Evolutionary conservation across 2,888 invertebrate genomes (phyloP).

Genomic region (Acanthacorydalis orientalis): DNA sequence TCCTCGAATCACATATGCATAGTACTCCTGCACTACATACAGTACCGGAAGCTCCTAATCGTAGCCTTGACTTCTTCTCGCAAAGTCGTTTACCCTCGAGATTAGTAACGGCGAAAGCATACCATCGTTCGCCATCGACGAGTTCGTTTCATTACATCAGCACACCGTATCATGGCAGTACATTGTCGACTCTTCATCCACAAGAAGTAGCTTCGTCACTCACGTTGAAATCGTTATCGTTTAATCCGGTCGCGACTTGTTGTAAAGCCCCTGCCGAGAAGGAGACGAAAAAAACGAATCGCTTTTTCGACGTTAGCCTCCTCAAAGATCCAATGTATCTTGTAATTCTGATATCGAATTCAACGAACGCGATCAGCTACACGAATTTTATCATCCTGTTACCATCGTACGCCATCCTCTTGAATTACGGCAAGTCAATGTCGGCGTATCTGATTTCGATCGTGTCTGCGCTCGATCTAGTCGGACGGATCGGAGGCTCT

Average conservation of each 20-base stretch:
- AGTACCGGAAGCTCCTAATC: constrained; percentile 43
- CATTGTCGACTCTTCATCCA: constrained; percentile 57
- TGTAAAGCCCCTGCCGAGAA: constrained; percentile 27
- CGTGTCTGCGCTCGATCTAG: constrained; percentile 63
- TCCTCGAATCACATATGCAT: constrained; percentile 32
- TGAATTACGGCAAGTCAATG: constrained; percentile 51
- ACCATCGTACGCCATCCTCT: constrained; percentile 55
- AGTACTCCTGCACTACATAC: constrained; percentile 48
- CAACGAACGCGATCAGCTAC: constrained; percentile 72
- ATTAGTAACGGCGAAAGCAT: constrained; percentile 29
- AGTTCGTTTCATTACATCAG: constrained; percentile 74
- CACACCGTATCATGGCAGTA: constrained; percentile 74
- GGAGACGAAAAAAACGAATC: constrained; percentile 27
- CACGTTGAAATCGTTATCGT: constrained; percentile 48
- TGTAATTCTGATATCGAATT: constrained; percentile 68
- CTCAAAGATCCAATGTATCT: constrained; percentile 65
- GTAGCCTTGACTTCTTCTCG: constrained; percentile 18
- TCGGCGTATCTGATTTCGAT: constrained; percentile 62
- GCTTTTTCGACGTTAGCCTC: constrained; percentile 57
- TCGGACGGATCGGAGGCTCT: constrained; percentile 72
- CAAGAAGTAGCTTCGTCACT: constrained; percentile 64
- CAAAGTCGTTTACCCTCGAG: constrained; percentile 16
- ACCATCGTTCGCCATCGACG: constrained; percentile 54
- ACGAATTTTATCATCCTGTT: constrained; percentile 73
- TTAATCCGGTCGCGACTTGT: constrained; percentile 29